These are phyloP conservation scores for Neoarius graeffei DNA, from an alignment of 2,113 vertebrate species.

Conservation along the genomic window DNA sequence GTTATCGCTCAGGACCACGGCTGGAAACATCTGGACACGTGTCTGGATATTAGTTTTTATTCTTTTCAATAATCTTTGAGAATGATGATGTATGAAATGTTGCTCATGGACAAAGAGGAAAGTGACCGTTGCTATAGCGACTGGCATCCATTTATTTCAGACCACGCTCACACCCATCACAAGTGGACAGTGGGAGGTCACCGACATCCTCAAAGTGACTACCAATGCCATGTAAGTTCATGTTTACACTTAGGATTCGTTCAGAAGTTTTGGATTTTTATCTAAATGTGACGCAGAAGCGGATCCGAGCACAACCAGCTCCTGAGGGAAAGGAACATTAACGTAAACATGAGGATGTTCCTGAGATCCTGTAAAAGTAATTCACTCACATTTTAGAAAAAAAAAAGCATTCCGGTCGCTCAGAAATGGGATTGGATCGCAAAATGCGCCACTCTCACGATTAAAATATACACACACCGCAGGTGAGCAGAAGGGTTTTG, in stretches of 20 bases:
- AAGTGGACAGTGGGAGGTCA: constrained; percentile 87
- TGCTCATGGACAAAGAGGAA: not conserved
- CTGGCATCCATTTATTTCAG: not conserved
- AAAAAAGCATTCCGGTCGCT: too few relatives aligned
- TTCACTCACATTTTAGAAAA: too few relatives aligned
- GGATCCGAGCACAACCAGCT: not conserved
- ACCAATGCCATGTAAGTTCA: constrained; percentile 79
- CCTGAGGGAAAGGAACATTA: not conserved
- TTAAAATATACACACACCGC: too few relatives aligned
- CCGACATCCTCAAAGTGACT: constrained; percentile 87
- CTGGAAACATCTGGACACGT: not conserved
- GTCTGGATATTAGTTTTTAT: not conserved
- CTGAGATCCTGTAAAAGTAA: not conserved
- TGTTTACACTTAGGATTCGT: not conserved
- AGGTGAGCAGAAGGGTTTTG: not conserved
- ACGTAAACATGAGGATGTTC: not conserved
- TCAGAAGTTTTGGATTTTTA: not conserved
- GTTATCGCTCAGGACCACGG: not conserved
- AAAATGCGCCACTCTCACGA: too few relatives aligned
- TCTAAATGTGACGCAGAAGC: not conserved
- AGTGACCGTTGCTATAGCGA: not conserved
- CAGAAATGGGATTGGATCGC: too few relatives aligned
- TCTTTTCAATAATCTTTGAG: not conserved
- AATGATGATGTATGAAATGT: not conserved
- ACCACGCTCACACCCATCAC: constrained; percentile 71